Percentiles rank a stretch among this genome's conserved stretches.
Evolutionary conservation across 2,888 invertebrate species (phyloP).

Genomic region (Scaptomyza polygonia): DNA sequence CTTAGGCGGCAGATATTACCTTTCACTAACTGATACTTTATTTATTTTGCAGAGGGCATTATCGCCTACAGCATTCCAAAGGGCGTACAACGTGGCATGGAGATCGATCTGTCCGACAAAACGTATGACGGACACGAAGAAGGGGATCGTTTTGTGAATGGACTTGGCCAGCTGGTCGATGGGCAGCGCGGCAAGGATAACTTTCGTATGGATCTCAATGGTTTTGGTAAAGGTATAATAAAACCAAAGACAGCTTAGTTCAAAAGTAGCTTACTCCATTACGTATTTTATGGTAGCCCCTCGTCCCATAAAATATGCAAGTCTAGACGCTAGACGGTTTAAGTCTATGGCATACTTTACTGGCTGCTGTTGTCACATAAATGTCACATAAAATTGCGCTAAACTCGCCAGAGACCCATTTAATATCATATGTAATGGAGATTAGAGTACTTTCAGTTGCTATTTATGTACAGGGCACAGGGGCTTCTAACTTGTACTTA

Average conservation of each 20-base stretch:
- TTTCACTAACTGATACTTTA: slow-evolving; percentile 30
- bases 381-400: slow-evolving; percentile 44
- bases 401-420: slow-evolving; percentile 24
- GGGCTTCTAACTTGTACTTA: neutral
- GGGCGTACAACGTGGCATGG: slow-evolving; percentile 88
- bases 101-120: slow-evolving; percentile 91
- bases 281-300: slow-evolving; percentile 14
- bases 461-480: neutral
- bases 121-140: slow-evolving; percentile 91
- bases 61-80: slow-evolving; percentile 92
- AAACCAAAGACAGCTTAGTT: slow-evolving; percentile 2
- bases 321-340: slow-evolving; percentile 11
- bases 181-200: slow-evolving; percentile 90
- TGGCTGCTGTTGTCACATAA: slow-evolving; percentile 32
- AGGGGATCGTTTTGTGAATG: slow-evolving; percentile 87
- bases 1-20: slow-evolving; percentile 28
- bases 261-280: slow-evolving; percentile 3
- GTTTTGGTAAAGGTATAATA: slow-evolving; percentile 87
- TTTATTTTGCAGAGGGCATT: slow-evolving; percentile 88
- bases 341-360: slow-evolving; percentile 10
- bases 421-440: slow-evolving; percentile 19
- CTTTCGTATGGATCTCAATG: slow-evolving; percentile 88
- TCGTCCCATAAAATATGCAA: slow-evolving; percentile 33
- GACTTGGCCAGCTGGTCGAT: slow-evolving; percentile 92
- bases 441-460: slow-evolving; percentile 9